These are phyloP conservation scores for Diadumene lineata DNA, from an alignment of 92 coral and sea anemone genomes.

Conservation along the genomic window DNA sequence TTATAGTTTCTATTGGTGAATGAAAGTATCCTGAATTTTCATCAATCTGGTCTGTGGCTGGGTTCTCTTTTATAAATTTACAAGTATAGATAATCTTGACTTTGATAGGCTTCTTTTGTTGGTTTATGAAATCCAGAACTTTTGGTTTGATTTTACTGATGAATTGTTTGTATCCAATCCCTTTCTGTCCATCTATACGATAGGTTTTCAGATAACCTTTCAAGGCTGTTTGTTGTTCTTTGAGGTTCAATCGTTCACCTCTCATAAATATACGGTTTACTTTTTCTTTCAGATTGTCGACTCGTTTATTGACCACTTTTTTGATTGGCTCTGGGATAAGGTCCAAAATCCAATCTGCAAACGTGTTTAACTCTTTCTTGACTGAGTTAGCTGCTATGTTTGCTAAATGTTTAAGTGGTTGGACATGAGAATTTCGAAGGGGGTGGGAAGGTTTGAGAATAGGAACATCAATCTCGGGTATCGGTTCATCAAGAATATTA, in stretches of 20 bases:
- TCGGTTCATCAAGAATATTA: too few relatives aligned
- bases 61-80: too few relatives aligned
- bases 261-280: slow-evolving; percentile 1
- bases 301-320: neutral
- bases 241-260: neutral
- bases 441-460: slow-evolving; percentile 35
- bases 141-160: neutral
- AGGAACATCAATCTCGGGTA: slow-evolving; percentile 26
- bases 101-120: too few relatives aligned
- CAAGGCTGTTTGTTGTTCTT: slow-evolving; percentile 19
- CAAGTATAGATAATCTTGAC: slow-evolving; percentile 10
- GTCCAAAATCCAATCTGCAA: slow-evolving; percentile 5
- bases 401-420: neutral
- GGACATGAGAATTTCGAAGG: slow-evolving; percentile 9
- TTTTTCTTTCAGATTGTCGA: neutral
- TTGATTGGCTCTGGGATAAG: slow-evolving; percentile 7
- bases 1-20: too few relatives aligned
- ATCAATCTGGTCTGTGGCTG: too few relatives aligned
- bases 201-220: slow-evolving; percentile 30
- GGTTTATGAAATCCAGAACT: neutral
- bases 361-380: neutral
- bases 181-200: too few relatives aligned
- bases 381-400: neutral
- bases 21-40: too few relatives aligned
- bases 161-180: too few relatives aligned